Percentiles rank a stretch among this genome's conserved stretches.
These are phyloP conservation scores for Drosophila micromelanica DNA, from an alignment of 1,140 invertebrate species.

Conservation along the genomic window DNA sequence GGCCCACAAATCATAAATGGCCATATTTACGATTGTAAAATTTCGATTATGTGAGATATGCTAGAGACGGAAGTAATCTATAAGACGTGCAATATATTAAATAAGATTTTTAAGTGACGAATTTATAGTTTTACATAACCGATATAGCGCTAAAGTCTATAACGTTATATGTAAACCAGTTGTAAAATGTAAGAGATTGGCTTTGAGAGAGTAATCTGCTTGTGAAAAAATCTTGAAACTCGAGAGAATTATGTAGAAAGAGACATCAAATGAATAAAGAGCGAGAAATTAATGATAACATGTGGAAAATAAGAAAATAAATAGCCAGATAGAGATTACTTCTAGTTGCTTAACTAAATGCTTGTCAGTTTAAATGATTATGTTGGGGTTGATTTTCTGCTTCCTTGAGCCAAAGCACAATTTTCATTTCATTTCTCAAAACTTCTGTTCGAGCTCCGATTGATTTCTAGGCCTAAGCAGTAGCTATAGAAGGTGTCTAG, in stretches of 20 bases:
- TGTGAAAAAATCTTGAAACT: neutral
- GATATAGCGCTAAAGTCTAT: neutral
- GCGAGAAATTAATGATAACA: neutral
- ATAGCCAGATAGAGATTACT: neutral
- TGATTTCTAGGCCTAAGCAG: conserved; percentile 31
- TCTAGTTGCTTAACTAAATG: conserved; percentile 8
- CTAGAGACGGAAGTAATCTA: neutral
- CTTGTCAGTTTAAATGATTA: conserved; percentile 13
- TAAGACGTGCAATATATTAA: neutral
- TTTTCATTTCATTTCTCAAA: conserved; percentile 11
- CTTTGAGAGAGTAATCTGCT: too few species aligned
- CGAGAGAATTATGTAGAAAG: neutral
- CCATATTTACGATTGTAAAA: neutral
- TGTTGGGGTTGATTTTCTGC: conserved; percentile 22
- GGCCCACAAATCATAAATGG: conserved; percentile 38
- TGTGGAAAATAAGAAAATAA: too few species aligned
- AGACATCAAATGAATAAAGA: neutral
- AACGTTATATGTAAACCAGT: neutral
- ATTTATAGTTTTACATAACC: neutral
- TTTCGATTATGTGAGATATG: conserved; percentile 14
- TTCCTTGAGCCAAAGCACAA: conserved; percentile 18
- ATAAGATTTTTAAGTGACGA: neutral
- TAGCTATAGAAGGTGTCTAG: neutral
- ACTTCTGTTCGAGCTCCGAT: conserved; percentile 24
- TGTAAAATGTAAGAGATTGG: neutral